phyloP scores from a whole-genome alignment of 1,140 invertebrate genomes.

The Nymphalis io region DNA sequence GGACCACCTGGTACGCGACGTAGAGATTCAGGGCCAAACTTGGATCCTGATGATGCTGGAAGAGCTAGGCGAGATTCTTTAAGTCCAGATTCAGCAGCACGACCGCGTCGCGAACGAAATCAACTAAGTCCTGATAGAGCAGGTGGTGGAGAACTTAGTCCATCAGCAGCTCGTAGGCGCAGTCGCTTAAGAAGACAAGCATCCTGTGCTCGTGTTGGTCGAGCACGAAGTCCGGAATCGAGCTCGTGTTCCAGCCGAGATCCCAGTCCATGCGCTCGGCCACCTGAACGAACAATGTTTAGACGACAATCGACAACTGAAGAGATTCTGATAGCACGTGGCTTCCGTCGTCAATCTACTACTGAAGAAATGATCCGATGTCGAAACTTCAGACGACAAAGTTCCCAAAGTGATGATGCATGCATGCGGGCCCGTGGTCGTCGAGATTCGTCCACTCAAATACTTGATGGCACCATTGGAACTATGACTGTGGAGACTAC shows the following conservation, averaged over 20 bases:
- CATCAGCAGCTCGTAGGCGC: slow-evolving; percentile 83
- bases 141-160: slow-evolving; percentile 87
- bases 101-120: slow-evolving; percentile 85
- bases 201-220: slow-evolving; percentile 84
- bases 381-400: slow-evolving; percentile 91
- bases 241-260: slow-evolving; percentile 88
- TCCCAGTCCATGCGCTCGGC: slow-evolving; percentile 86
- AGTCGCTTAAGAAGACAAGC: slow-evolving; percentile 89
- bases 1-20: slow-evolving; percentile 87
- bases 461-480: slow-evolving; percentile 94
- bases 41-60: slow-evolving; percentile 88
- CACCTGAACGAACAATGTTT: slow-evolving; percentile 85
- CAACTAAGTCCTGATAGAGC: slow-evolving; percentile 89
- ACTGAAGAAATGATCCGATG: slow-evolving; percentile 96
- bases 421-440: slow-evolving; percentile 88
- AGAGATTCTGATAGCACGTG: slow-evolving; percentile 93
- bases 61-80: slow-evolving; percentile 90
- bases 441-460: slow-evolving; percentile 93
- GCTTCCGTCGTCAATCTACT: slow-evolving; percentile 93
- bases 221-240: slow-evolving; percentile 85
- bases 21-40: slow-evolving; percentile 85
- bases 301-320: slow-evolving; percentile 94
- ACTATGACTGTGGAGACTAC: slow-evolving; percentile 96
- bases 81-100: slow-evolving; percentile 91
- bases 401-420: slow-evolving; percentile 89